Evolutionary conservation across 2,888 invertebrate genomes (phyloP).

Genomic region (Ophonus ardosiacus): DNA sequence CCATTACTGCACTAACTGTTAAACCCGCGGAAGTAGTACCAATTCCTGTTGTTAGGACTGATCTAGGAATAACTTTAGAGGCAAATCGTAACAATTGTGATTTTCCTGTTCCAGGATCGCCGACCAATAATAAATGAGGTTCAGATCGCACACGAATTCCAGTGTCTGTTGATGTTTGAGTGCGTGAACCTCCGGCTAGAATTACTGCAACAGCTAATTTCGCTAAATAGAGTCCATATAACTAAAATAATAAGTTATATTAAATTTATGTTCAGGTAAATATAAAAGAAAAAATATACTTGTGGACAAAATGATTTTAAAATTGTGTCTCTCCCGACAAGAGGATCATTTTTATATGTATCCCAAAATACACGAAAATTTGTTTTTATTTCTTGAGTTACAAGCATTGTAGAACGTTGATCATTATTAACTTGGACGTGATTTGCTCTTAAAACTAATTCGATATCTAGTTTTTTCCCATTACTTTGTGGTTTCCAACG

Average conservation of each 20-base stretch:
- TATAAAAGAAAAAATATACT: slow-evolving; percentile 74
- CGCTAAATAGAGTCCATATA: slow-evolving; percentile 91
- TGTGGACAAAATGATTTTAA: slow-evolving; percentile 90
- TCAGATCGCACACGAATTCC: slow-evolving; percentile 82
- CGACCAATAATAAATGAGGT: slow-evolving; percentile 90
- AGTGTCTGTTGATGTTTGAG: slow-evolving; percentile 74
- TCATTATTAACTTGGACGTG: slow-evolving; percentile 82
- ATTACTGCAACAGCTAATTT: slow-evolving; percentile 90
- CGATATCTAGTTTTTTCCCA: slow-evolving; percentile 83
- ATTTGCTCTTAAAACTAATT: slow-evolving; percentile 85
- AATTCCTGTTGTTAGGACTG: slow-evolving; percentile 91
- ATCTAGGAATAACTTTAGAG: slow-evolving; percentile 82
- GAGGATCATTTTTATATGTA: slow-evolving; percentile 79
- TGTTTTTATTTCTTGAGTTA: slow-evolving; percentile 82
- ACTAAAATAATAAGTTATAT: slow-evolving; percentile 76
- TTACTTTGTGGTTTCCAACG: slow-evolving; percentile 82
- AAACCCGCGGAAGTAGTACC: slow-evolving; percentile 93
- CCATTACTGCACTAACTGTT: slow-evolving; percentile 91
- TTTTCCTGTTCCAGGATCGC: slow-evolving; percentile 94
- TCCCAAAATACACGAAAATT: slow-evolving; percentile 87
- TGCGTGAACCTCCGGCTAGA: slow-evolving; percentile 79
- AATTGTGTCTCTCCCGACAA: slow-evolving; percentile 87
- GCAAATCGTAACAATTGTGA: slow-evolving; percentile 89
- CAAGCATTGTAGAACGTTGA: slow-evolving; percentile 74
- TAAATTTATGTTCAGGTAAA: slow-evolving; percentile 31